Evolutionary conservation across 2,888 invertebrate species (phyloP).

Genomic region (Drosophila formosana): DNA sequence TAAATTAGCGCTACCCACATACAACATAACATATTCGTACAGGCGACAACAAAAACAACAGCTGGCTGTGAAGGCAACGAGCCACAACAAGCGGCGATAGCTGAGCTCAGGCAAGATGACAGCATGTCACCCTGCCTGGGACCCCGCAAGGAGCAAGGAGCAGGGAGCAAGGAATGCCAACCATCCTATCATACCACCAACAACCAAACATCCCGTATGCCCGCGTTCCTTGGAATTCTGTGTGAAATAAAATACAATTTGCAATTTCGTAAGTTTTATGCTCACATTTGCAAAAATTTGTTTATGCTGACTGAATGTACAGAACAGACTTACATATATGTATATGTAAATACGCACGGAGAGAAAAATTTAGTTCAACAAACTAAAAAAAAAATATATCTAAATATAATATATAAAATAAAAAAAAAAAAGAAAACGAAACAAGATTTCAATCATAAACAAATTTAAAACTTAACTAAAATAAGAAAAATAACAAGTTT

Average conservation of each 20-base stretch:
- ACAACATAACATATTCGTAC: slow-evolving; percentile 8
- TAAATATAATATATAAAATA: too few species aligned
- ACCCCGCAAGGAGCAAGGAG: slow-evolving; percentile 5
- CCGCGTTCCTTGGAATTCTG: slow-evolving; percentile 15
- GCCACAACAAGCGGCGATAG: slow-evolving; percentile 41
- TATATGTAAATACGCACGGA: neutral
- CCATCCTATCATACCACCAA: neutral
- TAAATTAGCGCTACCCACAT: slow-evolving; percentile 62
- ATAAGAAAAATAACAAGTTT: too few species aligned
- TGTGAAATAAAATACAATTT: slow-evolving; percentile 66
- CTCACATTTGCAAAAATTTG: slow-evolving; percentile 73
- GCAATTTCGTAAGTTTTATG: slow-evolving; percentile 79
- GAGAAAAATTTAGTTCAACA: too few species aligned
- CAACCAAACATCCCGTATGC: too few species aligned
- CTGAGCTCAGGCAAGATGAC: slow-evolving; percentile 50
- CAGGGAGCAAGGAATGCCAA: neutral
- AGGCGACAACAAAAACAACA: slow-evolving; percentile 21
- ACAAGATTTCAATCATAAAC: too few species aligned
- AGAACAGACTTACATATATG: neutral
- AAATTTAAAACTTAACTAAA: too few species aligned
- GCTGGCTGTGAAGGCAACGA: slow-evolving; percentile 51
- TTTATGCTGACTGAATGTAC: slow-evolving; percentile 43
- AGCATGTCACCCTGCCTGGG: slow-evolving; percentile 36
- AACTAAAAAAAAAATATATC: too few species aligned
- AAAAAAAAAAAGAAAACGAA: too few species aligned